A percentile compares a stretch with the other conserved stretches of the same genome.
Conservation (phyloP, 2,888 invertebrate genomes). For the Sminthurinus aureus region DNA sequence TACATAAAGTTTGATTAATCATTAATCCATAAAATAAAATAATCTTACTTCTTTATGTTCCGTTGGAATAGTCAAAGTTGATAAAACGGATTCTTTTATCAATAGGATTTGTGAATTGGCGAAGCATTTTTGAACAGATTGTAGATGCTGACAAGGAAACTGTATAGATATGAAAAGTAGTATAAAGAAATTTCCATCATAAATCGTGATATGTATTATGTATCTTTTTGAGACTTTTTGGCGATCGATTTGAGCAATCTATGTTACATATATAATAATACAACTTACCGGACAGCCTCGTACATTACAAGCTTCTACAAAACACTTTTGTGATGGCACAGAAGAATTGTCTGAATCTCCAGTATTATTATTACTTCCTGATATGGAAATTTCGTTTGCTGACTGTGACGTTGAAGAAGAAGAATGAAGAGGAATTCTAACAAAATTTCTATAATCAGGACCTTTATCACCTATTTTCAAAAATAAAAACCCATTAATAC, state of each 20-base stretch:
- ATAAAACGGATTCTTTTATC: constrained; percentile 70
- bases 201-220: too few relatives aligned
- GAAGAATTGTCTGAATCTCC: constrained; percentile 37
- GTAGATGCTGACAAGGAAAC: constrained; percentile 70
- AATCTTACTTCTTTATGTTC: constrained; percentile 67
- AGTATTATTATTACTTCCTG: constrained; percentile 20
- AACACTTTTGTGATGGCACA: constrained; percentile 61
- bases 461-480: constrained; percentile 72
- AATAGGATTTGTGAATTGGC: constrained; percentile 70
- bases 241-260: too few relatives aligned
- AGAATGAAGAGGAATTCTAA: constrained; percentile 67
- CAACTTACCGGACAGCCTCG: constrained; percentile 49
- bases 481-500: constrained; percentile 47
- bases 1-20: too few relatives aligned
- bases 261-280: background rate
- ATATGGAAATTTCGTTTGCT: background rate
- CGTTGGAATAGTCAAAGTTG: constrained; percentile 69
- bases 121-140: constrained; percentile 71
- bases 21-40: too few relatives aligned
- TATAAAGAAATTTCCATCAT: too few relatives aligned
- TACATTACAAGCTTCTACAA: constrained; percentile 63
- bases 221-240: too few relatives aligned
- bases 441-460: constrained; percentile 77
- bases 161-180: background rate
- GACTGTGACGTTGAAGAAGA: constrained; percentile 36